Base-by-base conservation (phyloP, 2,797 vertebrate species). In the Carcharodon carcharias region DNA sequence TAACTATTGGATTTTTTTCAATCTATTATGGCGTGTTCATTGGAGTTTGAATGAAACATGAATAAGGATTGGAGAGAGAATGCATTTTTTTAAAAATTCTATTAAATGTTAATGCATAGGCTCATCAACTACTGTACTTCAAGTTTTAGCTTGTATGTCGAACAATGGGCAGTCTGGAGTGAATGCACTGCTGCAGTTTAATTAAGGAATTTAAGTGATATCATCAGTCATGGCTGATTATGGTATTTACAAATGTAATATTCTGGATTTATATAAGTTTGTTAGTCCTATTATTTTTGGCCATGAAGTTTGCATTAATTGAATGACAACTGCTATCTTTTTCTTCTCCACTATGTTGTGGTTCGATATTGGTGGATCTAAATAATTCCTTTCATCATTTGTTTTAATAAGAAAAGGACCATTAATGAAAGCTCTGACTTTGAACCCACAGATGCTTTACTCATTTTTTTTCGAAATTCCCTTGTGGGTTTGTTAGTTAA, bases 181-280 rank as follows among this genome's bases (percentile, higher is more conserved):
- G 89, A 63, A n/a, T 92, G 58, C 31, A 40, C 58, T 92, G 89
- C 58, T 63, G 16, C 58, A 40, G 56, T 63, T 92, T 92, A 63
- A 92, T 92, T 92, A 92, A 85, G 16, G 89, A 92, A n/a, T n/a
- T 63, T 92, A 92, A 92, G 58, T 92, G 58, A 92, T 92, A 91
- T 35, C 87, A 89, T 89, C 56, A 91, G 89, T 65, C 89, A 92
- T 63, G 89, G 31, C 58, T 92, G 89, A 92, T 92, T 61, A 35
- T 92, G 35, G 14, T 92, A 92, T 92, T 92, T 92, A 92, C 89
- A 63, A 63, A 92, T 63, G 12, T 61, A 92, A 92, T 92, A 92
- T 92, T 63, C 58, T 61, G 89, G 56, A n/a, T 92, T 92, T 61
- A 89, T 91, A 35, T 61, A 91, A 91, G 35, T 61, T 92, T 92